These are phyloP conservation scores for Thelaira solivaga DNA, from an alignment of 2,888 invertebrate genomes.

Conservation along the genomic window DNA sequence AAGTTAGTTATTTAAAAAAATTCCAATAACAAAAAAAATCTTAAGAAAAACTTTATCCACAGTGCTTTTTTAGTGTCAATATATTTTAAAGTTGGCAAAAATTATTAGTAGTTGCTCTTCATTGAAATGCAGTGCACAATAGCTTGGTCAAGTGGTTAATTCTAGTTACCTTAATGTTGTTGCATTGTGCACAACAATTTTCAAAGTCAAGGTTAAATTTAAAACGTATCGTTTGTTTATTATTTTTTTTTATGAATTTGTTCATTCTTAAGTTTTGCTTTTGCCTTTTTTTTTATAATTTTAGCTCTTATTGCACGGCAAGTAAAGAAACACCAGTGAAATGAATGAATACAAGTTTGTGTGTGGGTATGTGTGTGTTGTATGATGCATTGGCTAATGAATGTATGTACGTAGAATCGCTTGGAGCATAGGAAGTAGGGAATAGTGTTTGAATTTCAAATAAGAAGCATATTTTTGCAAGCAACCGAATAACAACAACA, in stretches of 20 bases:
- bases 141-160: too few relatives aligned
- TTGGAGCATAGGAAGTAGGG: conserved; percentile 57
- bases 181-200: conserved; percentile 55
- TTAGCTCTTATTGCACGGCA: conserved; percentile 56
- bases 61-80: too few relatives aligned
- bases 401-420: conserved; percentile 21
- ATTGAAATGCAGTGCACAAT: too few relatives aligned
- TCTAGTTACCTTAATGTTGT: not conserved
- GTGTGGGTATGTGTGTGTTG: not conserved
- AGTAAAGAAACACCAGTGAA: conserved; percentile 14
- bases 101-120: too few relatives aligned
- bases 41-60: too few relatives aligned
- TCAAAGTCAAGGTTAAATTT: conserved; percentile 73
- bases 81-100: too few relatives aligned
- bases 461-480: conserved; percentile 52
- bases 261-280: conserved; percentile 24
- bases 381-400: not conserved
- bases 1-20: too few relatives aligned
- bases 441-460: conserved; percentile 59
- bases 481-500: conserved; percentile 21
- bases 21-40: too few relatives aligned
- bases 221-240: conserved; percentile 67
- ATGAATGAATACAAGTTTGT: not conserved
- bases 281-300: conserved; percentile 46
- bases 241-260: conserved; percentile 62